Evolutionary conservation across 2,797 vertebrate genomes (phyloP), one percentile per base, ranked within the genome.

Genomic region (Rhinogobio ventralis): DNA sequence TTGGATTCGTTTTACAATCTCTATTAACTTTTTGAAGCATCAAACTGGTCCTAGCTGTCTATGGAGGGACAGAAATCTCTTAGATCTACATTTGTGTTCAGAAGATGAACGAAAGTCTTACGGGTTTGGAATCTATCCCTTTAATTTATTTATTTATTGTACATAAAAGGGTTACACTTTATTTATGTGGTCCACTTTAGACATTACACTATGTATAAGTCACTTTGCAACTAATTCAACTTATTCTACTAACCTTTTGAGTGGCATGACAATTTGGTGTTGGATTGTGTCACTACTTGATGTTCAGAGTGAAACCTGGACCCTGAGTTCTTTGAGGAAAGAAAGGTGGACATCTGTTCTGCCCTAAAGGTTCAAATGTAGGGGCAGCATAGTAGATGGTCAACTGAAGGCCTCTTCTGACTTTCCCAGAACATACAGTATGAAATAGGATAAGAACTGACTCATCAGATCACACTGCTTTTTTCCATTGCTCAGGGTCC

Each of bases 371-470:
- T 39, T 77, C 8, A 77, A 25, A 42, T 77, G 36, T 19, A 25
- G 74, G 33, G n/a, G 23, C 7, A 62, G 36, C n/a, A 68, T 39
- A 45, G 75, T 45, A 25, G 75, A 77, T 28, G 75, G 36, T 45
- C 39, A 28, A 28, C 55, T 2, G 8, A 62, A 77, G 51, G 13
- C 20, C n/a, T 39, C 13, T 28, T 28, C 9, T 45, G 36, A 42
- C n/a, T 77, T 77, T 28, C 15, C n/a, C 36, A 2, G 8, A 60
- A 60, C 42, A 11, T 30, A 28, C 25, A 17, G 62, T 64, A 20
- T 79, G n/a, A 79, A 79, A 20, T 66, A 33, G 60, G 60, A 79
- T 66, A 60, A 79, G 6, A 66, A 42, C 42, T 49, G 39, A 66
- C 28, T 79, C 60, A 33, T 49, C 25, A 46, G 19, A 45, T 39